A percentile compares a stretch with the other conserved stretches of the same genome.
Conservation (phyloP, 2,113 vertebrate species). For the Aptenodytes forsteri region DNA sequence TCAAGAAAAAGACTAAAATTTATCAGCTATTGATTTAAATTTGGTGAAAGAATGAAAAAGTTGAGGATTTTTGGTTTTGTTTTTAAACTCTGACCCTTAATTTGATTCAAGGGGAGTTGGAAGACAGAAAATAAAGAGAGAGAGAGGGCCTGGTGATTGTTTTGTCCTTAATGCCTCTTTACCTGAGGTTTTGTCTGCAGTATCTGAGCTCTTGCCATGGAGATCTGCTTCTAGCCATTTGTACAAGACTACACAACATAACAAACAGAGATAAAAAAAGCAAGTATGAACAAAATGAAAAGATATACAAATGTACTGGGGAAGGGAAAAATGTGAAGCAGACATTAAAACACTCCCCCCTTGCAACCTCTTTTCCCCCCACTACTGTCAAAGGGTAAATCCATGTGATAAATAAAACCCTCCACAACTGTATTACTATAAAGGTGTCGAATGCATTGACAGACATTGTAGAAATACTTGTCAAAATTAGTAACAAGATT, state of each 20-base stretch:
- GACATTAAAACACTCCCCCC: slow-evolving; percentile 5
- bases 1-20: neutral
- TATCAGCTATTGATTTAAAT: slow-evolving; percentile 19
- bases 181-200: slow-evolving; percentile 85
- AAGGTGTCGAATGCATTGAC: neutral
- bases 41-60: slow-evolving; percentile 1
- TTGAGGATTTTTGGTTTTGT: neutral
- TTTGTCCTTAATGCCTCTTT: slow-evolving; percentile 67
- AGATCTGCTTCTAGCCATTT: slow-evolving; percentile 94
- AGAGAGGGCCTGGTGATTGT: neutral
- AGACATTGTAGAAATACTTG: slow-evolving; percentile 10
- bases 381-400: neutral
- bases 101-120: slow-evolving; percentile 12
- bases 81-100: neutral
- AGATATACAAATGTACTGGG: slow-evolving; percentile 1
- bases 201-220: slow-evolving; percentile 86
- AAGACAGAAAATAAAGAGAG: neutral
- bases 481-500: slow-evolving; percentile 61
- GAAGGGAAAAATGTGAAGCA: slow-evolving; percentile 37
- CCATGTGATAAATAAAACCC: neutral
- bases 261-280: slow-evolving; percentile 83
- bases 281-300: slow-evolving; percentile 74
- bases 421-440: neutral
- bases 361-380: neutral
- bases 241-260: slow-evolving; percentile 89